Percentiles rank a stretch among this genome's conserved stretches.
phyloP scores from a whole-genome alignment of 1,140 invertebrate genomes.

The Drosophila watanabei region DNA sequence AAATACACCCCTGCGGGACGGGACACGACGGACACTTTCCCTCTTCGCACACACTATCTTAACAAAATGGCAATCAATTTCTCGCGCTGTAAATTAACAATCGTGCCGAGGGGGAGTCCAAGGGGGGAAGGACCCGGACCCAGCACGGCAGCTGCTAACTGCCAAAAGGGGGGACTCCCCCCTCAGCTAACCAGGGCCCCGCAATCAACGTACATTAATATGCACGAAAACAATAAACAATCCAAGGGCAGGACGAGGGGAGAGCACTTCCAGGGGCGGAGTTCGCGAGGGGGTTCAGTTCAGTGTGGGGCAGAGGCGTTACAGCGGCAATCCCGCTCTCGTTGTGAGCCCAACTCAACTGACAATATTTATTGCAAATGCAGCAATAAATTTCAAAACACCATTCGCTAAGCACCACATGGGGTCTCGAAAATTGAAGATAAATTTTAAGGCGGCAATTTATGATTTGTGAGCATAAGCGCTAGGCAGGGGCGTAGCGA shows the following conservation, averaged over 20 bases:
- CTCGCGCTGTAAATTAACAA: constrained; percentile 82
- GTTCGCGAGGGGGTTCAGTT: constrained; percentile 9
- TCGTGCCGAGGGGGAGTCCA: constrained; percentile 8
- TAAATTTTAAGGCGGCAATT: constrained; percentile 86
- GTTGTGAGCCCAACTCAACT: constrained; percentile 53
- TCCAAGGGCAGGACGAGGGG: constrained; percentile 34
- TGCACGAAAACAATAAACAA: constrained; percentile 85
- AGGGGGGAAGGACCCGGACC: constrained; percentile 10
- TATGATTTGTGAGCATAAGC: constrained; percentile 85
- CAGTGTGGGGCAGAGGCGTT: constrained; percentile 70
- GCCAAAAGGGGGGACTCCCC: constrained; percentile 28
- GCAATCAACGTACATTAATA: constrained; percentile 84
- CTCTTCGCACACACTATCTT: constrained; percentile 47
- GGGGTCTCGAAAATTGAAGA: constrained; percentile 86
- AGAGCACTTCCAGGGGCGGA: constrained; percentile 16
- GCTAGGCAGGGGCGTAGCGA: constrained; percentile 38
- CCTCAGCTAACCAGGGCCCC: constrained; percentile 46
- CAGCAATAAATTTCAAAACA: constrained; percentile 86
- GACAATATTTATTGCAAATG: constrained; percentile 86
- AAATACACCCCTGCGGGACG: constrained; percentile 44
- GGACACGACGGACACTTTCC: constrained; percentile 43
- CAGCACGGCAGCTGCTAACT: constrained; percentile 78
- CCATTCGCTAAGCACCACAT: constrained; percentile 86
- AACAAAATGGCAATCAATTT: constrained; percentile 77
- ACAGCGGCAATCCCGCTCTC: constrained; percentile 65